phyloP scores from a whole-genome alignment of 2,797 vertebrate genomes.

The Hirundo rustica region DNA sequence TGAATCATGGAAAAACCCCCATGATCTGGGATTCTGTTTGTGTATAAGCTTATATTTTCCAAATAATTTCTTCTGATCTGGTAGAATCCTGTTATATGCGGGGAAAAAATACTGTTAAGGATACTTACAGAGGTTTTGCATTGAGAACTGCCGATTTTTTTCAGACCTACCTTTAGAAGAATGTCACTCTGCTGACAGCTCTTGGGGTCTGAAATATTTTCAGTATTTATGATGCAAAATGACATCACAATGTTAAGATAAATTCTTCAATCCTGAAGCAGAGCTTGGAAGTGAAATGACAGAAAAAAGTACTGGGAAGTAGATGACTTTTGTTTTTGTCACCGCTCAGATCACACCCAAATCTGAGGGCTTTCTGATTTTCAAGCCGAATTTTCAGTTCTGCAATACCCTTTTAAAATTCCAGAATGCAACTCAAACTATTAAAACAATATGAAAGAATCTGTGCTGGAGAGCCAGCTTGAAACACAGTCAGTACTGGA shows the following conservation, averaged over 20 bases:
- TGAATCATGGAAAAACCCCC: rapidly evolving
- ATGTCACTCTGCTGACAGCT: background rate
- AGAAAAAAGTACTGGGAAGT: background rate
- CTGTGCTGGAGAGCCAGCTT: background rate
- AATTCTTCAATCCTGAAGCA: background rate
- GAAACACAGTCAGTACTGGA: constrained; percentile 20
- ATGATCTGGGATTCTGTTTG: background rate
- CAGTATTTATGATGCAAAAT: background rate
- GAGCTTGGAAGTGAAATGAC: background rate
- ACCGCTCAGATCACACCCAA: background rate
- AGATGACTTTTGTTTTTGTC: background rate
- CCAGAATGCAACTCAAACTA: background rate
- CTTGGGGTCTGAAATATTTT: background rate
- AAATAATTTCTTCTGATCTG: background rate
- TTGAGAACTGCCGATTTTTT: background rate
- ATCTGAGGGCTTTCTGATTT: background rate
- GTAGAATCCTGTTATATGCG: background rate
- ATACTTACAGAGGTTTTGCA: background rate
- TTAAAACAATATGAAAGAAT: constrained; percentile 7
- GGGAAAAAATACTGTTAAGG: background rate
- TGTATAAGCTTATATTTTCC: background rate
- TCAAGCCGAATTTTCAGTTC: background rate
- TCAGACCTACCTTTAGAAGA: background rate
- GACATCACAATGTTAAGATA: background rate
- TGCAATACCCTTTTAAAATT: constrained; percentile 1